These are phyloP conservation scores for Odontomachus brunneus DNA, from an alignment of 1,140 invertebrate genomes.

Conservation along the genomic window DNA sequence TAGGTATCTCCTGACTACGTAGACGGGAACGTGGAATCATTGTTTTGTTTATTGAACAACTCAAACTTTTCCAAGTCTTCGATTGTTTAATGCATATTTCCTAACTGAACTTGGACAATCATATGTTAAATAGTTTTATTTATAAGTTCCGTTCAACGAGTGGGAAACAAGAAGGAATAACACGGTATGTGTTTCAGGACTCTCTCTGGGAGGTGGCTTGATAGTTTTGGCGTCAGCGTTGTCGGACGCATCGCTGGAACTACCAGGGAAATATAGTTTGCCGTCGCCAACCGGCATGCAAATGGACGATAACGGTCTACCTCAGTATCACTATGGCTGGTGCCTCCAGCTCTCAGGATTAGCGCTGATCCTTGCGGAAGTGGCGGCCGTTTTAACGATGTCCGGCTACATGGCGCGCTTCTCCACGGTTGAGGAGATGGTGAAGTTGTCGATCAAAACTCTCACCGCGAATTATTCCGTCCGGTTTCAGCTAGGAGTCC, in stretches of 20 bases:
- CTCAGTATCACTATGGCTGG: constrained; percentile 90
- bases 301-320: constrained; percentile 81
- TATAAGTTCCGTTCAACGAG: too few species aligned
- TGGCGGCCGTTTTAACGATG: constrained; percentile 88
- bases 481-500: constrained; percentile 22
- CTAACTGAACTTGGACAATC: too few species aligned
- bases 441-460: constrained; percentile 76
- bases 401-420: constrained; percentile 88
- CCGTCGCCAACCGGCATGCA: constrained; percentile 80
- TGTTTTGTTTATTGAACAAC: too few species aligned
- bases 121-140: too few species aligned
- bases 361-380: constrained; percentile 88
- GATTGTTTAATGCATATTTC: too few species aligned
- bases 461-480: constrained; percentile 6
- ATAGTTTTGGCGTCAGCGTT: constrained; percentile 88
- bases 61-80: too few species aligned
- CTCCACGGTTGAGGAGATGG: constrained; percentile 88
- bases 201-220: constrained; percentile 88
- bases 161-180: neutral
- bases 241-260: constrained; percentile 87
- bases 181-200: constrained; percentile 84
- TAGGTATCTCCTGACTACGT: too few species aligned
- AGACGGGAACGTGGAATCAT: too few species aligned
- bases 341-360: constrained; percentile 89
- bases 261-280: constrained; percentile 81